These are phyloP conservation scores for Ammospiza nelsoni DNA, from an alignment of 2,113 vertebrate species.

Conservation along the genomic window DNA sequence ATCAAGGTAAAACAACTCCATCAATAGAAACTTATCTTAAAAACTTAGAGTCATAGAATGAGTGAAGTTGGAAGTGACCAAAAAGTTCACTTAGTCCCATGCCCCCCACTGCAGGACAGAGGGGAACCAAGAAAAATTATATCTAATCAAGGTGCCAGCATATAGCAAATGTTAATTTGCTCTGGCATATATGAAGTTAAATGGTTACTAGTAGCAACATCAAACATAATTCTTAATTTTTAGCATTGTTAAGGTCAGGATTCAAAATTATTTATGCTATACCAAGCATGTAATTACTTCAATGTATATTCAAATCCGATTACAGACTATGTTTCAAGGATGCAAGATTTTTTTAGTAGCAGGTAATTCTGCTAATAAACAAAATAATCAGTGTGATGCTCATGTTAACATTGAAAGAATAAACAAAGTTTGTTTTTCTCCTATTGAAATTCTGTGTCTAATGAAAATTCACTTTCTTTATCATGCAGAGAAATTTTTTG, in stretches of 20 bases:
- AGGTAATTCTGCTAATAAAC: not conserved
- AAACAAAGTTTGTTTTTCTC: not conserved
- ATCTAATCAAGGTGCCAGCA: not conserved
- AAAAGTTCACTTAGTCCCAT: not conserved
- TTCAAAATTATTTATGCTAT: conserved; percentile 30
- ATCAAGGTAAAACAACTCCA: not conserved
- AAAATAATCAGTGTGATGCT: not conserved
- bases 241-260: not conserved
- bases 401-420: not conserved
- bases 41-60: not conserved
- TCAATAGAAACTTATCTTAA: not conserved
- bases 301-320: conserved; percentile 28
- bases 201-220: not conserved
- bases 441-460: not conserved
- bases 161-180: not conserved
- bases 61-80: not conserved
- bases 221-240: not conserved
- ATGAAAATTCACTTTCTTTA: not conserved
- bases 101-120: rapidly evolving
- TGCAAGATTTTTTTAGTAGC: not conserved
- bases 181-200: not conserved
- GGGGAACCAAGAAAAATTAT: not conserved
- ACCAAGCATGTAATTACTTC: conserved; percentile 28
- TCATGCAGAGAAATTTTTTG: not conserved
- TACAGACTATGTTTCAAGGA: not conserved